These are phyloP conservation scores for Acleris sparsana DNA, from an alignment of 2,888 invertebrate genomes.

Conservation along the genomic window DNA sequence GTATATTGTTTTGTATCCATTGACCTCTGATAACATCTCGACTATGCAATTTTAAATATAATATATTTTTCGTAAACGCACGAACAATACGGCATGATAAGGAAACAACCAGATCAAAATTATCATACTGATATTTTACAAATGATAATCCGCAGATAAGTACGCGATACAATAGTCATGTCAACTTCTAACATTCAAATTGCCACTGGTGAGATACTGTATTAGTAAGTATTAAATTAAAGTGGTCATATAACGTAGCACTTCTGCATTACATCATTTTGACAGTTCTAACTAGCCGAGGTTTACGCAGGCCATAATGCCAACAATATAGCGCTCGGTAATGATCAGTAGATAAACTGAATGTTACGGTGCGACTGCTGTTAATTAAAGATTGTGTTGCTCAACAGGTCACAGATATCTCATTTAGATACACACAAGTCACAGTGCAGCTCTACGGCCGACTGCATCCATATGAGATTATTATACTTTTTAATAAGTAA, in stretches of 20 bases:
- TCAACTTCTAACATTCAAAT: too few relatives aligned
- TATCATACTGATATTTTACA: constrained; percentile 15
- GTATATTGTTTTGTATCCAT: constrained; percentile 13
- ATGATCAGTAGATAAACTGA: too few relatives aligned
- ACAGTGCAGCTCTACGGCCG: not conserved
- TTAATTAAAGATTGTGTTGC: constrained; percentile 15
- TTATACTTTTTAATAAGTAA: too few relatives aligned
- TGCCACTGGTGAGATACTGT: too few relatives aligned
- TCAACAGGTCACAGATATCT: constrained; percentile 16
- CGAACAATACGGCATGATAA: constrained; percentile 2
- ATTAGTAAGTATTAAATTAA: not conserved
- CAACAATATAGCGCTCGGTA: too few relatives aligned
- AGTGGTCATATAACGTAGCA: not conserved
- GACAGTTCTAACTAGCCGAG: too few relatives aligned
- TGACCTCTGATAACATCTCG: constrained; percentile 26
- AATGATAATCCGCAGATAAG: constrained; percentile 16
- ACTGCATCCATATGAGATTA: not conserved
- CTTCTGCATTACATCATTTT: too few relatives aligned
- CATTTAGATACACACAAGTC: constrained; percentile 4
- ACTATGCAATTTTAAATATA: constrained; percentile 16
- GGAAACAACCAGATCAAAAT: constrained; percentile 2
- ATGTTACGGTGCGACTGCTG: too few relatives aligned
- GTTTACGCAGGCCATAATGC: too few relatives aligned
- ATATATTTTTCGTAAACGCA: constrained; percentile 9
- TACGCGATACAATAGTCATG: not conserved